A percentile compares a stretch with the other conserved stretches of the same genome.
phyloP scores from a whole-genome alignment of 1,140 invertebrate species.

The Papilio machaon region DNA sequence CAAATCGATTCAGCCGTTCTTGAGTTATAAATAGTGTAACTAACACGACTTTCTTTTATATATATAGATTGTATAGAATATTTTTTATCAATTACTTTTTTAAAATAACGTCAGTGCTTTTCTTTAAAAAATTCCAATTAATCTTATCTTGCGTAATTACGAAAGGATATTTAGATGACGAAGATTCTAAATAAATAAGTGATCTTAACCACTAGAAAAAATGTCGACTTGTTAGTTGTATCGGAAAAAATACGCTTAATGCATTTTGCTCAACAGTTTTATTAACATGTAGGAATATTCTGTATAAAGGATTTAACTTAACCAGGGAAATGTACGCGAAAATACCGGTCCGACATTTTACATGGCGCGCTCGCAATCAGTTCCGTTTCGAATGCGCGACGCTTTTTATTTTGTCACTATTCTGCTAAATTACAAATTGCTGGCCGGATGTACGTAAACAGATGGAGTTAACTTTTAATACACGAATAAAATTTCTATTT shows the following conservation, averaged over 20 bases:
- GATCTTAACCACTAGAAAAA: background rate
- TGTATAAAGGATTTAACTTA: slow-evolving; percentile 23
- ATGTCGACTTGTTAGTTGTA: background rate
- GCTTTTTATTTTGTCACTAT: slow-evolving; percentile 12
- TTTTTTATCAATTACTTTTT: too few species aligned
- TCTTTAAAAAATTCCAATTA: too few species aligned
- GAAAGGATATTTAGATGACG: background rate
- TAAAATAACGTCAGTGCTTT: too few species aligned
- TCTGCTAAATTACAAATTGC: slow-evolving; percentile 32
- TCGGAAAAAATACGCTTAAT: background rate
- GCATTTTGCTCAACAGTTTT: background rate
- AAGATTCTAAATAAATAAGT: background rate
- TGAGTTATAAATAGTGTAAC: too few species aligned
- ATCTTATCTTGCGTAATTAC: too few species aligned
- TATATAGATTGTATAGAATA: too few species aligned
- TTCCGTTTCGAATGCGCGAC: background rate
- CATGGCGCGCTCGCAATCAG: slow-evolving; percentile 26
- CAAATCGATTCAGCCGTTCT: too few species aligned
- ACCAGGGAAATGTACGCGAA: slow-evolving; percentile 22
- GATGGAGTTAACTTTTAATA: slow-evolving; percentile 30
- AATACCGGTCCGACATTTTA: slow-evolving; percentile 1
- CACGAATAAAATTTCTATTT: background rate
- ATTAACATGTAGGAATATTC: background rate
- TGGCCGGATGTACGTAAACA: slow-evolving; percentile 9
- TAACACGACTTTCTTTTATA: too few species aligned